A percentile compares a stretch with the other conserved stretches of the same genome.
These are phyloP conservation scores for Tetramorium parvispinum DNA, from an alignment of 1,140 invertebrate genomes.

Conservation along the genomic window DNA sequence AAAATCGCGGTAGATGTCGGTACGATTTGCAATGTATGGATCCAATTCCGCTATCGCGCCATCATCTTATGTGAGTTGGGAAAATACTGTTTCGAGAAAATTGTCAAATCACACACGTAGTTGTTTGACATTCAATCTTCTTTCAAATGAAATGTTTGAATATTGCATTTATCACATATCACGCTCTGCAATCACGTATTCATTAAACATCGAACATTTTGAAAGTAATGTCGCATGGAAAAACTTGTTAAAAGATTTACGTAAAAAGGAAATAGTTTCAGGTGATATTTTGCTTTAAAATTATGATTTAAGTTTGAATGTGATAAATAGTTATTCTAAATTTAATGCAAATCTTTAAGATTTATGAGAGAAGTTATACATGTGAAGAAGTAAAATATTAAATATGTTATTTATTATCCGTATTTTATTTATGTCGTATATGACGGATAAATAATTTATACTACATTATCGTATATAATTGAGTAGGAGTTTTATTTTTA, in stretches of 20 bases:
- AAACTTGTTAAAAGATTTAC: neutral
- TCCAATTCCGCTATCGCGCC: neutral
- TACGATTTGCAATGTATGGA: neutral
- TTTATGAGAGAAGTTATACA: neutral
- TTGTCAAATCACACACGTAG: neutral
- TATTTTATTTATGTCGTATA: neutral
- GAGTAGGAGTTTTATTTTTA: neutral
- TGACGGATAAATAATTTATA: neutral
- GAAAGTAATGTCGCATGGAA: neutral
- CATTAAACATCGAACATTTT: neutral
- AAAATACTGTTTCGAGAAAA: neutral
- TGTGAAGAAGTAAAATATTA: neutral
- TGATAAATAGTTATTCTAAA: neutral
- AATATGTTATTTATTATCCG: neutral
- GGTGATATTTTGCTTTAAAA: neutral
- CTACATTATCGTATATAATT: neutral
- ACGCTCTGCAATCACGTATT: neutral
- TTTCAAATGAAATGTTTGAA: slow-evolving; percentile 25
- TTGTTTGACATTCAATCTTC: neutral
- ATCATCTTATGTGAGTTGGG: neutral
- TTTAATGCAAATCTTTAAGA: neutral
- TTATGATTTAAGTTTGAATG: slow-evolving; percentile 13
- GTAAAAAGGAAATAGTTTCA: neutral
- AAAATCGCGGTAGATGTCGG: neutral
- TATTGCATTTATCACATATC: neutral